Evolutionary conservation across 2,797 vertebrate genomes (phyloP).

Genomic region (Discoglossus pictus): DNA sequence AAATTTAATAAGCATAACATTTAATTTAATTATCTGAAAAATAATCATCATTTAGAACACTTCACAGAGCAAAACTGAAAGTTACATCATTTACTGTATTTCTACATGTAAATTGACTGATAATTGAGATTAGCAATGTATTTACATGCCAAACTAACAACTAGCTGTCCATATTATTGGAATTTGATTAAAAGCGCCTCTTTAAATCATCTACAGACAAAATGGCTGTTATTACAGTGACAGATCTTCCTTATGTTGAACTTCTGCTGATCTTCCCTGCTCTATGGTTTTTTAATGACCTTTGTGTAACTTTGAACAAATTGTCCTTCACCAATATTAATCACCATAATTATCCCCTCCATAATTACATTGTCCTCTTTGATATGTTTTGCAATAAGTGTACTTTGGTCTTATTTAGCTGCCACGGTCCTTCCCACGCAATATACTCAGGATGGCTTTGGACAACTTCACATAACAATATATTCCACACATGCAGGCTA

Average conservation of each 20-base stretch:
- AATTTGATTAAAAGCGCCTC: no score
- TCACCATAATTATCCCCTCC: slow-evolving; percentile 20
- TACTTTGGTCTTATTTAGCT: slow-evolving; percentile 5
- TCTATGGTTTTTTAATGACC: slow-evolving; percentile 6
- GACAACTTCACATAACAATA: slow-evolving; percentile 23
- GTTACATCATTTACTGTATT: no score
- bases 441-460: slow-evolving; percentile 5
- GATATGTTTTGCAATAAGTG: slow-evolving; percentile 2
- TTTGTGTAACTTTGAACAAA: slow-evolving; percentile 12
- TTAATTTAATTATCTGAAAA: no score
- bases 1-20: no score
- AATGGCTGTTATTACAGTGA: background rate
- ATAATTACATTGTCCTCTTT: slow-evolving; percentile 21
- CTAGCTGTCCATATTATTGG: no score
- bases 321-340: slow-evolving; percentile 15
- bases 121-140: no score
- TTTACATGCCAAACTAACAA: no score
- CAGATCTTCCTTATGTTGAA: slow-evolving; percentile 5
- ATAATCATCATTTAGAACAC: no score
- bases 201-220: no score
- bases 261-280: slow-evolving; percentile 22
- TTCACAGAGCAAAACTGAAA: no score
- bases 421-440: slow-evolving; percentile 20
- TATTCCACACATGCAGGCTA: slow-evolving; percentile 21
- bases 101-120: no score